Evolutionary conservation across 2,113 vertebrate species (phyloP), one percentile per base, ranked within the genome.

Genomic region (Cynopterus brachyotis): DNA sequence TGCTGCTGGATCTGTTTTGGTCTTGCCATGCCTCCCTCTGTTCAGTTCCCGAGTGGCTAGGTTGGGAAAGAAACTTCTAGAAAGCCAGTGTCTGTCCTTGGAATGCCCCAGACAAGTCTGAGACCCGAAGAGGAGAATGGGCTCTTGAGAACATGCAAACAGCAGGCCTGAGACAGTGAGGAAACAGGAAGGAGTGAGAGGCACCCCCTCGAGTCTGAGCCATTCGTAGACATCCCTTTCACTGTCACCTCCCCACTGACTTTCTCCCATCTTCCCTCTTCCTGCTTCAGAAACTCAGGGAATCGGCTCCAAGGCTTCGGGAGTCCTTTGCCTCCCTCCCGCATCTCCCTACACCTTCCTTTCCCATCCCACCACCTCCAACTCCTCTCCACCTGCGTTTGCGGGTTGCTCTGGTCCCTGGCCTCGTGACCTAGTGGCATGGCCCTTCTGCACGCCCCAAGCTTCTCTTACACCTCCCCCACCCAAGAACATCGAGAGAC

Each of bases 61-160:
- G 35, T 62, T 12, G 35, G 82, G 81, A 79, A 85, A 89, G 81
- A 91, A 78, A 72, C 50, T 55, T 15, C 32, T 5, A 12, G 67
- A 73, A 83, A 78, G 83, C n/a, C 64, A 1, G 50, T 3, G 11
- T 40, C 85, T 81, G 90, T 60, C 94, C 84, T 96, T 42, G 57
- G 37, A 62, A 75, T 83, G 84, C 42, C 62, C 81, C 0, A 0
- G 0, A 22, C 15, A 11, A 30, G 57, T 9, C 73, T 20, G 45
- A 84, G 45, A 20, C 17, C 76, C 10, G 73, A 67, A 79, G 59
- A 59, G 84, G 59, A 95, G 80, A 70, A 3, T 13, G 28, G 95
- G 79, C 87, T 90, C 94, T 67, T 60, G 45, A 26, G 50, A 85
- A 69, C 19, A 10, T 32, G n/a, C 69, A 85, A 85, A 57, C 4